phyloP scores from a whole-genome alignment of 2,888 invertebrate species.

The Andrena bicolor region DNA sequence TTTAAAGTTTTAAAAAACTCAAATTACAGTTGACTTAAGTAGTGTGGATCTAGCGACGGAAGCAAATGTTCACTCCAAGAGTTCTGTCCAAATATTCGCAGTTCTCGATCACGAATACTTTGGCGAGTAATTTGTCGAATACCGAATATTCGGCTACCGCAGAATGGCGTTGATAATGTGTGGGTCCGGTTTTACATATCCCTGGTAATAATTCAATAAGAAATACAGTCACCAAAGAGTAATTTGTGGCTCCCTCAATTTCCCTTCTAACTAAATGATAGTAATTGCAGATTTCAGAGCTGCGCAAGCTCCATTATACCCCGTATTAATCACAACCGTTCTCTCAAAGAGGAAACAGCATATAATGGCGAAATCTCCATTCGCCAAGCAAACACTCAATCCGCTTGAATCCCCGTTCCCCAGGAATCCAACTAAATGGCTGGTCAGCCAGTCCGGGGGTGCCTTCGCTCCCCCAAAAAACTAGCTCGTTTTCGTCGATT shows the following conservation, averaged over 20 bases:
- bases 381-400: background rate
- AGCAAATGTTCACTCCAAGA: no score
- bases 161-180: no score
- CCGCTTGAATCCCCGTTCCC: background rate
- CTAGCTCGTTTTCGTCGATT: conserved; percentile 41
- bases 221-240: background rate
- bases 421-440: conserved; percentile 7
- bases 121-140: no score
- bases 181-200: no score
- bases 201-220: background rate
- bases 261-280: background rate
- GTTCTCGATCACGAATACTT: no score
- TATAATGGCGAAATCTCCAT: background rate
- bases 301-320: background rate
- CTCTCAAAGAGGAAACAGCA: background rate
- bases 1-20: no score
- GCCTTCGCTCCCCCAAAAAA: conserved; percentile 25
- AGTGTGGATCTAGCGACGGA: no score
- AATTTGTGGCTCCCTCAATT: background rate
- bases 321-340: background rate
- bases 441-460: conserved; percentile 5
- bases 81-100: no score
- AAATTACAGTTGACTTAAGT: no score
- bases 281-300: background rate
- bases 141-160: no score